Evolutionary conservation across 2,888 invertebrate species (phyloP).

Genomic region (Ferrisia virgata): DNA sequence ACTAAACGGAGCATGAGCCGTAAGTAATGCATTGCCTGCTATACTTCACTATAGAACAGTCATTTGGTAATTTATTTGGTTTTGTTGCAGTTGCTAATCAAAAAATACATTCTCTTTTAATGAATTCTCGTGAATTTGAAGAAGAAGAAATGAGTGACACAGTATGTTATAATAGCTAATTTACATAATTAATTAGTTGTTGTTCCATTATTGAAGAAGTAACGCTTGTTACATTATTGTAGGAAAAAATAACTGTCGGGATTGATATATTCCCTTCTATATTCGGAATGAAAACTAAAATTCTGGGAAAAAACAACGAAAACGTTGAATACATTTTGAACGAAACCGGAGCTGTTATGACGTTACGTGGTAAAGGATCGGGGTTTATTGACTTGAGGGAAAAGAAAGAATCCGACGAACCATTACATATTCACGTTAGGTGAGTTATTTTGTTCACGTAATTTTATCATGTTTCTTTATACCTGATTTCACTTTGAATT

Average conservation of each 20-base stretch:
- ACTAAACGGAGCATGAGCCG: constrained; percentile 51
- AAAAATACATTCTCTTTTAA: constrained; percentile 50
- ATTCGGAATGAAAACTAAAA: constrained; percentile 71
- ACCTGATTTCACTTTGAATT: not conserved
- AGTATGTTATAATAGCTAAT: not conserved
- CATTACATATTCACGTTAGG: constrained; percentile 73
- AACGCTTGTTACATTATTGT: constrained; percentile 48
- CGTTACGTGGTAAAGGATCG: constrained; percentile 67
- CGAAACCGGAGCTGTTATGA: constrained; percentile 74
- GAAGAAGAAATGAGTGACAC: not conserved
- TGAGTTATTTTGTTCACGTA: constrained; percentile 50
- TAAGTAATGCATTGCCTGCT: constrained; percentile 48
- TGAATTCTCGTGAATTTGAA: constrained; percentile 46
- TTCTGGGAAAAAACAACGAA: constrained; percentile 68
- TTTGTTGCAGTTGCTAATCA: constrained; percentile 51
- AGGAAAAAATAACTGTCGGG: constrained; percentile 74
- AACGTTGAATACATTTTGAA: constrained; percentile 73
- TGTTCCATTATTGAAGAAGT: too few species aligned
- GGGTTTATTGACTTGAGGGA: constrained; percentile 59
- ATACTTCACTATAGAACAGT: not conserved
- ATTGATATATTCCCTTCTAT: constrained; percentile 72
- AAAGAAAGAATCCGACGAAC: constrained; percentile 65
- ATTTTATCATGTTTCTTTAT: not conserved
- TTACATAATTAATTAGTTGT: not conserved
- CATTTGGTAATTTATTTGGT: not conserved